These are phyloP conservation scores for Erebia epiphron DNA, from an alignment of 2,888 invertebrate genomes.

Conservation along the genomic window DNA sequence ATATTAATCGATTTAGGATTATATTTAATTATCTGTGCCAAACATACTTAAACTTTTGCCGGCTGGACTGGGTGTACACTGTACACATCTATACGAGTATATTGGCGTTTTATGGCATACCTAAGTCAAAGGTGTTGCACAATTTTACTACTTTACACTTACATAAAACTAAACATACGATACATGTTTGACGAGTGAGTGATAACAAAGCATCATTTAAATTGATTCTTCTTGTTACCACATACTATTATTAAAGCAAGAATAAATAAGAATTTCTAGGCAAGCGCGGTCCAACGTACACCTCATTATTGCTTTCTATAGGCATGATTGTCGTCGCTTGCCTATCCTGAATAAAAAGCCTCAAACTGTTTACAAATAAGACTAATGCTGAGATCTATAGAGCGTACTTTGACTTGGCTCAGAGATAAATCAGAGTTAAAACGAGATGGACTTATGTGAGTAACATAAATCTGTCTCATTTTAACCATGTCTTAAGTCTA, in stretches of 20 bases:
- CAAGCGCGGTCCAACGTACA: too few species aligned
- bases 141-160: constrained; percentile 11
- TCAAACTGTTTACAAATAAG: background rate
- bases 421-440: too few species aligned
- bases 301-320: too few species aligned
- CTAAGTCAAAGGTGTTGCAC: background rate
- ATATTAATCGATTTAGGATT: background rate
- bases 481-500: too few species aligned
- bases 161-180: constrained; percentile 1
- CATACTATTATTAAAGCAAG: background rate
- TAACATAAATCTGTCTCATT: too few species aligned
- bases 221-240: background rate
- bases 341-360: background rate
- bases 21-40: background rate
- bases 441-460: too few species aligned
- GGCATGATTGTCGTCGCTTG: too few species aligned
- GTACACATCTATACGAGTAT: background rate
- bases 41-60: background rate
- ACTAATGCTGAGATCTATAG: too few species aligned
- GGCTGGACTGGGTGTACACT: background rate
- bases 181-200: background rate
- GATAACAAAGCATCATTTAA: background rate
- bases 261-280: too few species aligned
- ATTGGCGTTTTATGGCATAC: background rate
- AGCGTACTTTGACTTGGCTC: too few species aligned